Conservation (phyloP, 2,888 invertebrate genomes). For the Mylabris sibirica region DNA sequence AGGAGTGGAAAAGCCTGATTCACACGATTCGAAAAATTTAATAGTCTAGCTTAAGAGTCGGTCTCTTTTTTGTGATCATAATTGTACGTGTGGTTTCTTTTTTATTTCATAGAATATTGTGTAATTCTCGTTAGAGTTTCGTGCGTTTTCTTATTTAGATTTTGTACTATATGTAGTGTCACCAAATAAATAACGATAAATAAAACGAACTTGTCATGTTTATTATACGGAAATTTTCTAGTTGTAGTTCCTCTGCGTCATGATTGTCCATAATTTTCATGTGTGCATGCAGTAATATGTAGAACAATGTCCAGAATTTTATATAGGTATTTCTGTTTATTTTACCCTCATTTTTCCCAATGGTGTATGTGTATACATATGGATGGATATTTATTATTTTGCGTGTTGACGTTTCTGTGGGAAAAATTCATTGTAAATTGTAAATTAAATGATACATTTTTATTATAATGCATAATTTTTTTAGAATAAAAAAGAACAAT, state of each 20-base stretch:
- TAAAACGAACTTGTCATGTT: slow-evolving; percentile 47
- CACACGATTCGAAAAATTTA: no score
- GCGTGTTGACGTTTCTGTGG: slow-evolving; percentile 35
- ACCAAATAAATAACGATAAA: slow-evolving; percentile 37
- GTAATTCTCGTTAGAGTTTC: background rate
- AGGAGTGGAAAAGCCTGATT: no score
- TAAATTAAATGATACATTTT: background rate
- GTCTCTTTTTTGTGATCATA: no score
- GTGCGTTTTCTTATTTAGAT: background rate
- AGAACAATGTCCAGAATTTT: slow-evolving; percentile 44
- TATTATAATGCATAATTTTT: background rate
- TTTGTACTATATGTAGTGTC: background rate
- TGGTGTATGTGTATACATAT: no score
- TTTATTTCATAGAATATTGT: no score
- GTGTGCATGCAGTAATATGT: slow-evolving; percentile 48
- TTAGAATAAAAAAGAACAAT: background rate
- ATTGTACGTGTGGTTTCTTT: no score
- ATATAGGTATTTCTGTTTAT: slow-evolving; percentile 39
- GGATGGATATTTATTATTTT: slow-evolving; percentile 41
- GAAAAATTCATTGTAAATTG: background rate
- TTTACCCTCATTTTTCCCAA: slow-evolving; percentile 34
- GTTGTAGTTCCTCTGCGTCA: slow-evolving; percentile 49
- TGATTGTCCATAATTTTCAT: slow-evolving; percentile 50
- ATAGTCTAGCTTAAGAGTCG: no score
- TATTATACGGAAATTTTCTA: slow-evolving; percentile 46